Evolutionary conservation across 1,140 invertebrate genomes (phyloP), one percentile per base, ranked within the genome.

Genomic region (Riptortus pedestris): DNA sequence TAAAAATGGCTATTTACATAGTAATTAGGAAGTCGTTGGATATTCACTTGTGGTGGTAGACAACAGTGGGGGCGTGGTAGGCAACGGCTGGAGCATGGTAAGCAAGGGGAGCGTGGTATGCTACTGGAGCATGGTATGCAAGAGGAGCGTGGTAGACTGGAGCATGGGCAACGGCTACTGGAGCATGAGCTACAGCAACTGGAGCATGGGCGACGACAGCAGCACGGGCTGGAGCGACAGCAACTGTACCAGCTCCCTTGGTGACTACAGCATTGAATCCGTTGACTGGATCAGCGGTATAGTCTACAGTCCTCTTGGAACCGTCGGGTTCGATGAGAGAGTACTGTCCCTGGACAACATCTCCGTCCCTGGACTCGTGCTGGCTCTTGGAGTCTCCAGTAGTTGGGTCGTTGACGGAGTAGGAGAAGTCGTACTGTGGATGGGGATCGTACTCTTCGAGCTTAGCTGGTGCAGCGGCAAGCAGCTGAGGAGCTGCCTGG

Each of bases 331-430:
- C n/a, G n/a, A n/a, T n/a, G n/a, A n/a, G n/a, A n/a, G n/a, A n/a
- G 72, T 68, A 66, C 45, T 65, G 45, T 20, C 51, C 63, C 11
- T 68, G 68, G 26, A 83, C 81, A 29, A 77, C 74, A 65, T 81
- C 78, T 52, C 80, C 81, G 70, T 81, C 78, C 59, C 82, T 78
- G 18, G 73, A 67, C n/a, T n/a, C n/a, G n/a, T n/a, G n/a, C n/a
- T n/a, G n/a, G n/a, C n/a, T n/a, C n/a, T n/a, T n/a, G n/a, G n/a
- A n/a, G 66, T 85, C 82, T 9, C 81, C 79, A 64, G 77, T 83
- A 51, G 74, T 72, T 51, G 77, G 73, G 67, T 81, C 79, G 65
- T 77, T 76, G 12, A 81, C 77, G 45, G 52, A 29, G 52, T 57
- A n/a, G n/a, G n/a, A n/a, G n/a, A n/a, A n/a, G n/a, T n/a, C n/a